Conservation (phyloP, 1,140 invertebrate species). For the Himalopsyche phryganea region DNA sequence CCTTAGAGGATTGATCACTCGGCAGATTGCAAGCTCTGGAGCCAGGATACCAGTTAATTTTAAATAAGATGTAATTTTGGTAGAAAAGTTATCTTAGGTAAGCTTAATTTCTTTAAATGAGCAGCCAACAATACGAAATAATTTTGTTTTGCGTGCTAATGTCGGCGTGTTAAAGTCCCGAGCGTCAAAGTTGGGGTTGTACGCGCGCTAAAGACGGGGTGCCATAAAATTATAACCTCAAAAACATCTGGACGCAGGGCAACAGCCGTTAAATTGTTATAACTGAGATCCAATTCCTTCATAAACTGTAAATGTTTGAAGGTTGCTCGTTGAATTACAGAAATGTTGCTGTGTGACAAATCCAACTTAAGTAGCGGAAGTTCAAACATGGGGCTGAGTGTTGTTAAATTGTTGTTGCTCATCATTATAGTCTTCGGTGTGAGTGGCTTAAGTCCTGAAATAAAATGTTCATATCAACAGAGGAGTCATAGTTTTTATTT, state of each 20-base stretch:
- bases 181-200: too few relatives aligned
- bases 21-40: too few relatives aligned
- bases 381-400: conserved; percentile 41
- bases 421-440: conserved; percentile 46
- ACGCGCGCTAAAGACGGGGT: too few relatives aligned
- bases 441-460: not conserved
- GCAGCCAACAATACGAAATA: too few relatives aligned
- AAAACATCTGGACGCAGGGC: conserved; percentile 61
- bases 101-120: too few relatives aligned
- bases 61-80: too few relatives aligned
- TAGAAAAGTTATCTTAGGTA: too few relatives aligned
- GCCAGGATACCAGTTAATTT: too few relatives aligned
- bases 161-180: too few relatives aligned
- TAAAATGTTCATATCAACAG: not conserved
- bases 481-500: not conserved
- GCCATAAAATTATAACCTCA: too few relatives aligned
- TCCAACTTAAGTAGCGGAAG: conserved; percentile 42
- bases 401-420: conserved; percentile 46
- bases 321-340: conserved; percentile 54
- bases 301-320: conserved; percentile 63
- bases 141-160: too few relatives aligned
- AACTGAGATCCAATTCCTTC: conserved; percentile 62
- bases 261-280: conserved; percentile 60
- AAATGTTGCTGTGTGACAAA: conserved; percentile 55
- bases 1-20: too few relatives aligned